Evolutionary conservation across 2,113 vertebrate genomes (phyloP), one percentile per base, ranked within the genome.

Genomic region (Paralichthys olivaceus): DNA sequence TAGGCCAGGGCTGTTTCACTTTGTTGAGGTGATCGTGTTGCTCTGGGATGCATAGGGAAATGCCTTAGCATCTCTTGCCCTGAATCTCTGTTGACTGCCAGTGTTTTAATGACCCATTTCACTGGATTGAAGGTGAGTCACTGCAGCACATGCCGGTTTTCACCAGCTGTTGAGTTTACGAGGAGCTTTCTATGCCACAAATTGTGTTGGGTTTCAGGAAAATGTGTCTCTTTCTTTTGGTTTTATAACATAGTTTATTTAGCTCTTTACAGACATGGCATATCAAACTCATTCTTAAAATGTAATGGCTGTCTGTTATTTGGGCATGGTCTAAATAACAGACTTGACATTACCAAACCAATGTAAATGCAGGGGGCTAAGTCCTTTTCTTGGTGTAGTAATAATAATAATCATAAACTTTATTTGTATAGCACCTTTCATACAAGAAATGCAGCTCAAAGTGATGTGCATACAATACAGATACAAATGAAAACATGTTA

Each of bases 41-140:
- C 87, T 85, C 72, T 67, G 77, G 80, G 82, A 72, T 75, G 32
- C 77, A 58, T 23, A 11, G 29, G 17, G 28, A 63, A 79, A 75
- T 84, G 56, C 29, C n/a, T 70, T 0, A 47, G 72, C 47, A 73
- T 69, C 37, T 71, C 63, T 51, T 58, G 19, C 43, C 70, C 61
- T 72, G 26, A 45, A 60, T 84, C 69, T 79, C 34, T 87, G 69
- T 72, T 80, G 45, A 64, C 70, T 72, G 20, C 29, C 55, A 57
- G 66, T 77, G 60, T 75, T 76, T 86, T 89, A 77, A 86, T 69
- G 34, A 77, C 72, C 23, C 60, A 51, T 17, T 61, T 77, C 26
- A 75, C 28, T 80, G 43, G 45, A 53, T 61, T 72, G 29, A 58
- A 43, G 67, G 64, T 78, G 77, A 81, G 62, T 60, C 65, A 76